phyloP scores from a whole-genome alignment of 2,888 invertebrate species.

The Clepsis dumicolana region DNA sequence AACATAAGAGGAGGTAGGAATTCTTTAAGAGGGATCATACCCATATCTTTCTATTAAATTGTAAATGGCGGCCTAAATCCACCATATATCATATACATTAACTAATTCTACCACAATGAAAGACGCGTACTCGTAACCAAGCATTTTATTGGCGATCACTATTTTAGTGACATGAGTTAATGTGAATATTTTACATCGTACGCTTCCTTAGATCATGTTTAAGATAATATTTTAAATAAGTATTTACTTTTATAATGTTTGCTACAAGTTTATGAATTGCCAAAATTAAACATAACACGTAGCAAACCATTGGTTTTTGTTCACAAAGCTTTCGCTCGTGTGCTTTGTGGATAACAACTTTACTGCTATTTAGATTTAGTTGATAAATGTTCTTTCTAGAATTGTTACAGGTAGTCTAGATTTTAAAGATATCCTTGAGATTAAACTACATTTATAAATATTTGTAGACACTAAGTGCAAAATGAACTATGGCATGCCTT shows the following conservation, averaged over 20 bases:
- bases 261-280: constrained; percentile 2
- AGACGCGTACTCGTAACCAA: too few relatives aligned
- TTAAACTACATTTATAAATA: constrained; percentile 27
- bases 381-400: background rate
- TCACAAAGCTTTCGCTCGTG: constrained; percentile 56
- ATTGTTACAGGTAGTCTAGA: background rate
- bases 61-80: too few relatives aligned
- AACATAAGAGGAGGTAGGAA: background rate
- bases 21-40: background rate
- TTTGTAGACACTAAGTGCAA: background rate
- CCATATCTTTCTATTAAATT: background rate
- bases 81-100: too few relatives aligned
- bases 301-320: constrained; percentile 58
- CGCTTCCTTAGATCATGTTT: background rate
- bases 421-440: constrained; percentile 23
- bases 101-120: too few relatives aligned
- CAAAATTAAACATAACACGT: constrained; percentile 4
- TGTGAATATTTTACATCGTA: background rate
- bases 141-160: background rate
- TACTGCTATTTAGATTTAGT: constrained; percentile 29
- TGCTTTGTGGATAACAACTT: constrained; percentile 66
- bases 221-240: background rate
- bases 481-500: constrained; percentile 24
- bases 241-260: constrained; percentile 21
- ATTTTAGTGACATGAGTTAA: background rate